Conservation (phyloP, 1,140 invertebrate genomes). For the Rhagoletis pomonella region DNA sequence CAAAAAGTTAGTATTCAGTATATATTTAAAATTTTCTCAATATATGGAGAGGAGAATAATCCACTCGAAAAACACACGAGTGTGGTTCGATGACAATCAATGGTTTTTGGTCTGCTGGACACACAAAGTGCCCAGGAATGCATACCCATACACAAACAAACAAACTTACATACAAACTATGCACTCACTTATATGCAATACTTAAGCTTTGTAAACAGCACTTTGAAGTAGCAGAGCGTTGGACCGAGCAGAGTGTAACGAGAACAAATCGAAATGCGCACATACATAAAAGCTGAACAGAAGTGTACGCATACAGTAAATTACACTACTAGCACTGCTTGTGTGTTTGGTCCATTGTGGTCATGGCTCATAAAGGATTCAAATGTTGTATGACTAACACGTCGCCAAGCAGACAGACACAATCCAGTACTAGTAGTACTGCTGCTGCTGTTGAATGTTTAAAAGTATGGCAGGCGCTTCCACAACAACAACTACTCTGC, state of each 20-base stretch:
- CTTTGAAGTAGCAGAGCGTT: slow-evolving; percentile 63
- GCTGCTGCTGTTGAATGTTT: slow-evolving; percentile 55
- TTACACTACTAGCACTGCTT: slow-evolving; percentile 1
- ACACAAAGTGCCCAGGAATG: slow-evolving; percentile 29
- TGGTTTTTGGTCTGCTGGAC: slow-evolving; percentile 73
- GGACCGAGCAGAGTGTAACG: neutral
- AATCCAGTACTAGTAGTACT: neutral
- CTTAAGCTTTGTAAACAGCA: neutral
- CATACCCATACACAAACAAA: neutral
- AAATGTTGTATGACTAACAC: slow-evolving; percentile 58
- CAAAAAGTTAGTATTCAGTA: neutral
- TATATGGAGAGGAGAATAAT: neutral
- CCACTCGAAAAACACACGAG: neutral
- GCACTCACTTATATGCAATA: neutral
- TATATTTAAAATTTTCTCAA: neutral
- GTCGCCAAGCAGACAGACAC: neutral
- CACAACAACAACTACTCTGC: slow-evolving; percentile 10
- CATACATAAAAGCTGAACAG: neutral
- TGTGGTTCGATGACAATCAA: slow-evolving; percentile 72
- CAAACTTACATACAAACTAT: neutral
- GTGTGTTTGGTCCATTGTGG: slow-evolving; percentile 56
- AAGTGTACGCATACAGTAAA: neutral
- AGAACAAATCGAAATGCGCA: neutral
- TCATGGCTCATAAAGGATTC: slow-evolving; percentile 73
- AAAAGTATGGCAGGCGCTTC: neutral